phyloP scores from a whole-genome alignment of 2,888 invertebrate genomes.

The Arge pagana region DNA sequence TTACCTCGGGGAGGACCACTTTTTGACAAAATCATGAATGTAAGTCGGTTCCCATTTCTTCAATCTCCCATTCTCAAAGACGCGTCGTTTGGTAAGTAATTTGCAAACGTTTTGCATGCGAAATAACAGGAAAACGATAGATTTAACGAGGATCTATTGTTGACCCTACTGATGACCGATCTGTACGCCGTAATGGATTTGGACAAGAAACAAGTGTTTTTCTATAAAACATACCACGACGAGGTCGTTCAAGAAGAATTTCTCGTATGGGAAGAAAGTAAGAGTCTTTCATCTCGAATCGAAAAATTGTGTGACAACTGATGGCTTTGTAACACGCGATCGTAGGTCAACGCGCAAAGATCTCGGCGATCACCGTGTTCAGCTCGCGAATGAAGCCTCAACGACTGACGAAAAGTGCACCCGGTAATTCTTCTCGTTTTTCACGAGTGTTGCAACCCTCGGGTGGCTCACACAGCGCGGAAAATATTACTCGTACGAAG shows the following conservation, averaged over 20 bases:
- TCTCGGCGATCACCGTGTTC: conserved; percentile 42
- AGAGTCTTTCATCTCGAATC: conserved; percentile 42
- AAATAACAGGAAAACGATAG: conserved; percentile 55
- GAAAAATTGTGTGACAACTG: background rate
- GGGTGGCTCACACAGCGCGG: too few relatives aligned
- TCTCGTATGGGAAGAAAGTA: conserved; percentile 74
- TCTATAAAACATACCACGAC: conserved; percentile 73
- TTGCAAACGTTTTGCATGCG: conserved; percentile 39
- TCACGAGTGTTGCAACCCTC: too few relatives aligned
- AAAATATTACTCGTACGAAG: background rate
- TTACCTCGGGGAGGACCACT: conserved; percentile 43
- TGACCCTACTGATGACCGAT: conserved; percentile 63
- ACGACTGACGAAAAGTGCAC: conserved; percentile 48
- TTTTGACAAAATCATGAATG: conserved; percentile 48
- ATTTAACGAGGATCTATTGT: conserved; percentile 62
- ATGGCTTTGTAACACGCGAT: background rate
- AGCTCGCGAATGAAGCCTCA: conserved; percentile 42
- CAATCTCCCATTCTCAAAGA: conserved; percentile 21
- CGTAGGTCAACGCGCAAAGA: conserved; percentile 38
- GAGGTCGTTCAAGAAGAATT: conserved; percentile 77
- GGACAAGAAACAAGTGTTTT: conserved; percentile 67
- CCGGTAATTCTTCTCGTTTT: too few relatives aligned
- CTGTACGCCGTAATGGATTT: conserved; percentile 58
- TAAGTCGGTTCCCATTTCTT: conserved; percentile 33
- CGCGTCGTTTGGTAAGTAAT: conserved; percentile 66